Percentiles rank a stretch among this genome's conserved stretches.
These are phyloP conservation scores for Ctenochaetus hawaiiensis DNA, from an alignment of 2,797 vertebrate species.

Conservation along the genomic window DNA sequence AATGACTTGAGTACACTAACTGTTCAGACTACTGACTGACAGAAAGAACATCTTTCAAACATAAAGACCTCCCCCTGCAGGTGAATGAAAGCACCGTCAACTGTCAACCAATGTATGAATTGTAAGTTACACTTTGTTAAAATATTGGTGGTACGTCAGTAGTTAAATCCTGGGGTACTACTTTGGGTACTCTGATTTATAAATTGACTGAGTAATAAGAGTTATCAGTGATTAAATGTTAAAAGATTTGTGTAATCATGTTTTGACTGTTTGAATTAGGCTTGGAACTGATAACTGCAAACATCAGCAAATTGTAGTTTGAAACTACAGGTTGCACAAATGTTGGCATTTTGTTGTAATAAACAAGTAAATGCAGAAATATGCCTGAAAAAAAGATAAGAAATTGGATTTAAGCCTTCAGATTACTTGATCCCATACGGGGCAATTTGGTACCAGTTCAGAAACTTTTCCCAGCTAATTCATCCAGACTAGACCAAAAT, in stretches of 20 bases:
- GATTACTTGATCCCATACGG: not conserved
- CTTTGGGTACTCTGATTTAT: not conserved
- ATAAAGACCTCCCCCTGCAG: constrained; percentile 27
- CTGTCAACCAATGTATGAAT: not conserved
- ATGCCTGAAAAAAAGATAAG: not conserved
- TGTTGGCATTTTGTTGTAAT: not conserved
- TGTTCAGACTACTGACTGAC: not conserved
- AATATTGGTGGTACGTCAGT: no score
- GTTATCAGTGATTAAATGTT: not conserved
- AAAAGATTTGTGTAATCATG: not conserved
- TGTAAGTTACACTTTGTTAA: no score
- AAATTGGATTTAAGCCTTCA: not conserved
- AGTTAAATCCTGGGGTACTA: no score
- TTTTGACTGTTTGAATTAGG: not conserved
- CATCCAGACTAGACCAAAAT: not conserved
- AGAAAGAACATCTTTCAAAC: not conserved
- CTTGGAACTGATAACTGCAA: not conserved
- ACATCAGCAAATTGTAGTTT: not conserved
- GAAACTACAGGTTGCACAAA: not conserved
- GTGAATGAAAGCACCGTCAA: not conserved
- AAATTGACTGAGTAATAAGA: not conserved
- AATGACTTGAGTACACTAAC: not conserved
- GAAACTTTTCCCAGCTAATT: not conserved
- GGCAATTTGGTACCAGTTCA: not conserved
- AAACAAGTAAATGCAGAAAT: not conserved